Percentiles rank a stretch among this genome's conserved stretches.
phyloP scores from a whole-genome alignment of 2,888 invertebrate genomes.

The Homarus gammarus region DNA sequence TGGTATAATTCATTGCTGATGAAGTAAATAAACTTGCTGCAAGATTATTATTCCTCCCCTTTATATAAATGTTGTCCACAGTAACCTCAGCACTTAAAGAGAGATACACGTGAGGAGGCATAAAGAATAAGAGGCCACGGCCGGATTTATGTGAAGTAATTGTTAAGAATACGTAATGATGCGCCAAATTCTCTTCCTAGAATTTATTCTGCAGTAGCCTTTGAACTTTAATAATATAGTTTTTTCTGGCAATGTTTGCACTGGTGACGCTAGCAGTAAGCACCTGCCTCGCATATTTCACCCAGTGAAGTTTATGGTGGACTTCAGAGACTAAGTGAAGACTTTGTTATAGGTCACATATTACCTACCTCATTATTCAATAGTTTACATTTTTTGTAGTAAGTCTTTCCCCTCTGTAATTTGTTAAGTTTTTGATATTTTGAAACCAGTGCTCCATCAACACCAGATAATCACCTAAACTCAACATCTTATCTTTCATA shows the following conservation, averaged over 20 bases:
- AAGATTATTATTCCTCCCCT: not conserved
- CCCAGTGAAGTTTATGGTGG: constrained; percentile 27
- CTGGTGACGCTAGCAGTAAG: constrained; percentile 27
- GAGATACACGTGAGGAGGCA: not conserved
- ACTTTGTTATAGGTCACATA: constrained; percentile 55
- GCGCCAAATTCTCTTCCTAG: not conserved
- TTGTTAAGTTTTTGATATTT: constrained; percentile 14
- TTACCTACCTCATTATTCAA: constrained; percentile 65
- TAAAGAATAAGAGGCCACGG: not conserved
- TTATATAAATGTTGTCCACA: not conserved
- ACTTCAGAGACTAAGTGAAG: constrained; percentile 33
- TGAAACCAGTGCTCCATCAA: constrained; percentile 26
- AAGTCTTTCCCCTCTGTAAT: constrained; percentile 28
- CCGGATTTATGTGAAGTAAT: not conserved
- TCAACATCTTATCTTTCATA: constrained; percentile 9
- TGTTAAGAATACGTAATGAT: not conserved
- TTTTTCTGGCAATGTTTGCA: constrained; percentile 9
- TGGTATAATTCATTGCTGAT: not conserved
- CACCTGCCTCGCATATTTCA: constrained; percentile 24
- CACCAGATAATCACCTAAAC: constrained; percentile 39
- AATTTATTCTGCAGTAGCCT: not conserved
- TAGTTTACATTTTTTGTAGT: constrained; percentile 46
- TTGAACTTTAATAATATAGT: not conserved
- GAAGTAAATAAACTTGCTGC: not conserved
- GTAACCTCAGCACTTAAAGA: not conserved